phyloP scores from a whole-genome alignment of 2,797 vertebrate species.

The Netta rufina region DNA sequence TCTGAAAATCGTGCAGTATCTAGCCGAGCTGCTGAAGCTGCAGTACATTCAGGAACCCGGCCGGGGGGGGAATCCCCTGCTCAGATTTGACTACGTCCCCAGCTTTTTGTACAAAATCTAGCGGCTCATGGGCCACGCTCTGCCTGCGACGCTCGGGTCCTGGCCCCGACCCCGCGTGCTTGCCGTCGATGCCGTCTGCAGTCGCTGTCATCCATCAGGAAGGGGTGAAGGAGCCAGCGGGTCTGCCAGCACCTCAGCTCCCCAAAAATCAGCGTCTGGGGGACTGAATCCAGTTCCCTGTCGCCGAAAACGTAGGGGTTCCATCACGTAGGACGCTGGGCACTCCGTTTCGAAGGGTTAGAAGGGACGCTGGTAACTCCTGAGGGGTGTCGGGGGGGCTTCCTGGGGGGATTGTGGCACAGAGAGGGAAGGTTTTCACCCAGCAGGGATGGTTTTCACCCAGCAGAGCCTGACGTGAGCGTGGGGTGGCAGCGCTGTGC shows the following conservation, averaged over 20 bases:
- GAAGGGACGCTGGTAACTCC: neutral
- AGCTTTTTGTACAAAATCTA: constrained; percentile 98
- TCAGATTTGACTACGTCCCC: constrained; percentile 93
- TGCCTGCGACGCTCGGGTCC: neutral
- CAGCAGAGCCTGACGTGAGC: fast-evolving
- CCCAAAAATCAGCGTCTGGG: fast-evolving
- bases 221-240: neutral
- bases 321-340: neutral
- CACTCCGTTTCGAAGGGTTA: neutral
- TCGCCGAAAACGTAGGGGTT: neutral
- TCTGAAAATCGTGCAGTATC: constrained; percentile 88
- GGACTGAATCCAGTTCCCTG: neutral
- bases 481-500: neutral
- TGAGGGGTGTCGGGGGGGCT: neutral
- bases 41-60: constrained; percentile 84
- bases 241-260: neutral
- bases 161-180: constrained; percentile 42
- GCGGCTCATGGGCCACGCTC: constrained; percentile 1
- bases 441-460: neutral
- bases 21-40: constrained; percentile 92
- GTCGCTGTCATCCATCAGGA: neutral
- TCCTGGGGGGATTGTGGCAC: neutral
- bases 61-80: constrained; percentile 74
- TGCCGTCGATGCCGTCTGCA: neutral
- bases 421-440: neutral